Base-by-base conservation (phyloP, 2,113 vertebrate species). In the Blennius ocellaris region DNA sequence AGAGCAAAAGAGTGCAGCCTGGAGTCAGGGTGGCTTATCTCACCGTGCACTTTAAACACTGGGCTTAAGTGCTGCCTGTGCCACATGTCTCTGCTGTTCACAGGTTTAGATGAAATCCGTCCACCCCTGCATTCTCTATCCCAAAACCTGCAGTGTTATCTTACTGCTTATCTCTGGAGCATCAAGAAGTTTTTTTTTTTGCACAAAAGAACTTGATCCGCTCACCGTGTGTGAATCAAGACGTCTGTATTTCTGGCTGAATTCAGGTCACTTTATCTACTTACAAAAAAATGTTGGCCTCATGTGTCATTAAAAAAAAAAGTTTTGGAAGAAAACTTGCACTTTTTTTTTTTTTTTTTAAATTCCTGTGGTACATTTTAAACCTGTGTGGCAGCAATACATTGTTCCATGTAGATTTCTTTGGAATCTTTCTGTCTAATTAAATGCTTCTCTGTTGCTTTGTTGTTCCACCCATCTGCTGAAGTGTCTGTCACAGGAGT, bases 11-110 rank as follows among this genome's bases (percentile, higher is more conserved):
- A 89, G 72, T 72, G 52, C 47, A 54, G 82, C 76, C 67, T 83
- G 84, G 74, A 89, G 88, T 92, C 85, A 78, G 78, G 50, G 50
- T 37, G 61, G 69, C 87, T 92, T 89, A 93, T 90, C 89, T 89
- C 67, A 40, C 43, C 57, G 79, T 73, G 65, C 75, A 69, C 84
- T 71, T 76, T 60, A 81, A 90, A 92, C 90, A 90, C 47, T 55
- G 53, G 80, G 87, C 80, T 90, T 84, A 92, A 90, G 90, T 77
- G 81, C 81, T 51, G 73, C 49, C 72, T 73, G 69, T 67, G 80
- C 74, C 85, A 79, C 87, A 87, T 90, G 81, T 84, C 81, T 83
- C 54, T 58, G 72, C 75, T 84, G 74, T 88, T 92, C 80, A 83
- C 89, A 85, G 84, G 73, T 89, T 88, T 64, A 76, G 55, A 77